Base-by-base conservation (phyloP, 2,113 vertebrate genomes). In the Sylvietta virens region DNA sequence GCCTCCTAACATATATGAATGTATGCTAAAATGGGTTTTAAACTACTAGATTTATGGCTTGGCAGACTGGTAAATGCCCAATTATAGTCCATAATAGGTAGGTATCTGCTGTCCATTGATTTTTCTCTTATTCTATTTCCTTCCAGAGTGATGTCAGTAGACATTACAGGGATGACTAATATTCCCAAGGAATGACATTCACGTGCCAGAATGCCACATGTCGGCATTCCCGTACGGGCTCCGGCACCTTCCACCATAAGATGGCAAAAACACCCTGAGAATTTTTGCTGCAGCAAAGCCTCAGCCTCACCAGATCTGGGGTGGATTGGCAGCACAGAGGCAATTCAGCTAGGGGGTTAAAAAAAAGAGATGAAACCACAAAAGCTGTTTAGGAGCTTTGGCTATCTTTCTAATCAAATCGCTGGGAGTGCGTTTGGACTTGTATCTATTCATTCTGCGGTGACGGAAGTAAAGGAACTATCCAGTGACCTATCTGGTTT, bases 11-110 rank as follows among this genome's bases (percentile, higher is more conserved):
- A 79, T 97, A 95, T 93, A 96, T 94, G 94, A 96, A 97, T 84
- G 88, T 93, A 95, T 96, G 90, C 86, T 94, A 96, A 97, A 96
- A 96, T 76, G 92, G 94, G 61, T 86, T 97, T 96, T 96, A 96
- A 97, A 96, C 90, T 30, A 88, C 95, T 47, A 84, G 95, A 97
- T 96, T 97, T 95, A 97, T 95, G 90, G 48, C 94, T 97, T 96
- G 95, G 92, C 86, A 94, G 90, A 50, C 88, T 92, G 95, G 90
- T 96, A 95, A 97, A 95, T 84, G 88, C 90, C 93, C 93, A 95
- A 96, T 97, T 97, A 97, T 93, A 96, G 93, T 79, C 94, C 90
- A 93, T 97, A 96, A 97, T 96, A 97, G 95, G 90, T 97, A 95
- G 96, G 92, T 97, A 96, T 96, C 96, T 96, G 92, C 83, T 97